phyloP scores from a whole-genome alignment of 2,888 invertebrate species.

The Parnassius orleans region DNA sequence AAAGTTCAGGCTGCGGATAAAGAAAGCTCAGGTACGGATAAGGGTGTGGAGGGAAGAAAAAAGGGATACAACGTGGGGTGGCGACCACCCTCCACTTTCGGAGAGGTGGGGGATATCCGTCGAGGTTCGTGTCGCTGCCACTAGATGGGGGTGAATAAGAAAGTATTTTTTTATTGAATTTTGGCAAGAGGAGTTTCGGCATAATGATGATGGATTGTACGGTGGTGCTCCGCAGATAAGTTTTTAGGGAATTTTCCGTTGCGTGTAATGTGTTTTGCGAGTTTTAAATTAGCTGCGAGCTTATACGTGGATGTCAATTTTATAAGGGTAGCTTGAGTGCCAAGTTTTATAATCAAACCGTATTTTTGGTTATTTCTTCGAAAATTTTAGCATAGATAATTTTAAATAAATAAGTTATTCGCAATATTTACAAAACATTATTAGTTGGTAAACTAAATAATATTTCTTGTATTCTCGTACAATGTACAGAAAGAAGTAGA shows the following conservation, averaged over 20 bases:
- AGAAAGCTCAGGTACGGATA: slow-evolving; percentile 80
- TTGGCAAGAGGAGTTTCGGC: slow-evolving; percentile 69
- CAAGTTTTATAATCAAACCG: slow-evolving; percentile 32
- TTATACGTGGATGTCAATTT: slow-evolving; percentile 48
- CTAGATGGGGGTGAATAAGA: slow-evolving; percentile 71
- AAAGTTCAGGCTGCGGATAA: slow-evolving; percentile 75
- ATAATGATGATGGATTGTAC: slow-evolving; percentile 80
- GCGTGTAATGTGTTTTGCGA: slow-evolving; percentile 70
- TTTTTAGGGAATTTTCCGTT: slow-evolving; percentile 63
- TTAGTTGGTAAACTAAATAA: too few species aligned
- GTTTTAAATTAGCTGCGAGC: slow-evolving; percentile 63
- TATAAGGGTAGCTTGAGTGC: slow-evolving; percentile 32
- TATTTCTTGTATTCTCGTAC: too few species aligned
- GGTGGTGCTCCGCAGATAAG: slow-evolving; percentile 73
- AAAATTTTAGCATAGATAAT: too few species aligned
- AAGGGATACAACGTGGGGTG: slow-evolving; percentile 76
- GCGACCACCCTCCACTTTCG: slow-evolving; percentile 54
- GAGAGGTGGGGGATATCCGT: slow-evolving; percentile 42
- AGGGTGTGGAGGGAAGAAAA: slow-evolving; percentile 79
- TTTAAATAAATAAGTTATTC: too few species aligned
- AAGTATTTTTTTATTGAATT: slow-evolving; percentile 78
- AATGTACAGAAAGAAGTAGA: too few species aligned
- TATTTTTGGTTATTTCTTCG: not conserved
- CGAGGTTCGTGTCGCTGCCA: slow-evolving; percentile 61
- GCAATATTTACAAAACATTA: too few species aligned